Percentiles rank a stretch among this genome's conserved stretches.
Conservation (phyloP, 2,113 vertebrate species). For the Peromyscus leucopus region DNA sequence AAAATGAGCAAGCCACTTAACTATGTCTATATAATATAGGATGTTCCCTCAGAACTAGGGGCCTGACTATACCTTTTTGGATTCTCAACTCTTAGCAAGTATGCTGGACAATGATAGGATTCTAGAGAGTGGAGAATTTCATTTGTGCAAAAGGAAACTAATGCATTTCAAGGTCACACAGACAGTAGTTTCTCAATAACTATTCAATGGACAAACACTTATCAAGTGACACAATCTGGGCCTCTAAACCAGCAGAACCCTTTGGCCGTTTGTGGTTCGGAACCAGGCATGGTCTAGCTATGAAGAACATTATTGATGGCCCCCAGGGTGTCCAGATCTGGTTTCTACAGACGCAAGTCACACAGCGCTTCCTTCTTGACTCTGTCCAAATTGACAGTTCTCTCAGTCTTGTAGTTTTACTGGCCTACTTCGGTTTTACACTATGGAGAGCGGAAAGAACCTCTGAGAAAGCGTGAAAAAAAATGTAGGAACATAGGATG, state of each 20-base stretch:
- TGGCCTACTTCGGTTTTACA: neutral
- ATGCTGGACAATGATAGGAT: too few relatives aligned
- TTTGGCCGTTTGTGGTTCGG: neutral
- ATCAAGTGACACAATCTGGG: neutral
- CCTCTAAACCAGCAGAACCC: neutral
- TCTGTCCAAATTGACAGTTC: neutral
- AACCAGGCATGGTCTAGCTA: neutral
- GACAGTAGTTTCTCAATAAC: neutral
- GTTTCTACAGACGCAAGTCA: neutral
- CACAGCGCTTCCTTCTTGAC: neutral
- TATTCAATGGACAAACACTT: neutral
- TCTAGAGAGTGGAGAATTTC: neutral
- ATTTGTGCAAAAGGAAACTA: neutral
- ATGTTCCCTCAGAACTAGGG: neutral
- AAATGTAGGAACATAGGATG: constrained; percentile 1
- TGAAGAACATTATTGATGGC: neutral
- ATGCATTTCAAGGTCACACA: neutral
- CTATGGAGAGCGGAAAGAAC: neutral
- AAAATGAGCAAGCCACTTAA: neutral
- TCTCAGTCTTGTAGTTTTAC: neutral
- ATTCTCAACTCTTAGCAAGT: neutral
- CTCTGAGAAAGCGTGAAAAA: neutral
- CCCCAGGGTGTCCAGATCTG: neutral
- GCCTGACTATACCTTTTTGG: neutral
- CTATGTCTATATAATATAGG: neutral